Percentiles rank a stretch among this genome's conserved stretches.
These are phyloP conservation scores for Physocephala rufipes DNA, from an alignment of 2,888 invertebrate genomes.

Conservation along the genomic window DNA sequence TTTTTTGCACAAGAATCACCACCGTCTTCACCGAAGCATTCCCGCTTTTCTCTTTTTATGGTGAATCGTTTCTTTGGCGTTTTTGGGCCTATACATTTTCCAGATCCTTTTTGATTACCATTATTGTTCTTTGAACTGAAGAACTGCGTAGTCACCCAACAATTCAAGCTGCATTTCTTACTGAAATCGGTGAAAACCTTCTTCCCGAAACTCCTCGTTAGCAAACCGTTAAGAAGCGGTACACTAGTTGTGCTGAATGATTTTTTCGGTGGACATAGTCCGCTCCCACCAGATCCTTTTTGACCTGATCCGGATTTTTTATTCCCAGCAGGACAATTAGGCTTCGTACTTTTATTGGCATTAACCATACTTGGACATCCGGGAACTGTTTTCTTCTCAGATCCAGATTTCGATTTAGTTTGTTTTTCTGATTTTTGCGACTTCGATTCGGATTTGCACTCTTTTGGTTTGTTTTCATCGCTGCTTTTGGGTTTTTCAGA, in stretches of 20 bases:
- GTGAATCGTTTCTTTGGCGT: conserved; percentile 14
- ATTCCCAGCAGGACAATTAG: conserved; percentile 21
- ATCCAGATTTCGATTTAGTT: not conserved
- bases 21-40: not conserved
- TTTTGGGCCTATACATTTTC: not conserved
- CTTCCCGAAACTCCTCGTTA: not conserved
- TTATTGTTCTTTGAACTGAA: conserved; percentile 25
- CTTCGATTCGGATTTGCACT: conserved; percentile 14
- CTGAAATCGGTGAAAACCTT: not conserved
- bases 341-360: conserved; percentile 20
- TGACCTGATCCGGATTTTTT: too few relatives aligned
- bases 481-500: conserved; percentile 19
- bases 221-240: not conserved
- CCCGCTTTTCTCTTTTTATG: not conserved
- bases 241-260: conserved; percentile 29
- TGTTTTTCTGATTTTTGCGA: not conserved
- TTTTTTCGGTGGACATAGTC: conserved; percentile 19
- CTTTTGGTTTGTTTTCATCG: conserved; percentile 13
- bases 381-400: not conserved
- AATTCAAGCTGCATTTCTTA: not conserved
- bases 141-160: not conserved
- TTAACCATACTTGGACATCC: conserved; percentile 4
- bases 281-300: not conserved
- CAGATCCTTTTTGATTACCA: not conserved
- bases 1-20: not conserved